Evolutionary conservation across 1,140 invertebrate genomes (phyloP), one percentile per base, ranked within the genome.

Genomic region (Palaemon carinicauda): DNA sequence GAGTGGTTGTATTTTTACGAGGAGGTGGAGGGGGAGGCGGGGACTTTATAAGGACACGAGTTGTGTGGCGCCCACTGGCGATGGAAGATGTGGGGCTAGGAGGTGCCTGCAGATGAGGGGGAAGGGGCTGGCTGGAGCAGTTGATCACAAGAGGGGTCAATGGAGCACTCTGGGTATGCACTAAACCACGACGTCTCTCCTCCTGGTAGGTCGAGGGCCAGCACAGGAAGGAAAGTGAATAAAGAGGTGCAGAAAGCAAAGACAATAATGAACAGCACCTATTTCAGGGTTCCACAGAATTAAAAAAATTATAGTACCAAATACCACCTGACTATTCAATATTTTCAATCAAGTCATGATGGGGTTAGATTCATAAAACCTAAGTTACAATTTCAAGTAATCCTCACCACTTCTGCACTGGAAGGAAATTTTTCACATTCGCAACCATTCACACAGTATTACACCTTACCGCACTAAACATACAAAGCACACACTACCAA

Each of bases 11-110:
- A 41, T 81, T 81, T 82, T 75, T 87, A 69, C 85, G 85, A 65
- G 85, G 85, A 54, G 85, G 85, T 56, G 85, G 85, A 54, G 85
- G 85, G 17, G 85, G 85, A 54, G 85, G 85, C n/a, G 85, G 85
- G 71, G 85, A 87, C 71, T 87, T 87, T 79, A 87, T 87, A 17
- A 87, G 80, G 17, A 87, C 85, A 17, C 80, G 27, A 33, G 85
- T 87, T n/a, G 85, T 87, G 69, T 87, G 85, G 9, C 85, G 85
- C 15, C 85, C 85, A 77, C 85, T 87, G 51, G 78, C 33, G 51
- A 82, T 87, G 53, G 85, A 87, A 17, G 85, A 82, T 69, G 85
- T 87, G 27, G 85, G 85, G 80, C 85, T 87, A 65, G 80, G 79
- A 54, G 85, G 85, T 27, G 85, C 41, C 84, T 86, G 84, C 31